A percentile compares a stretch with the other conserved stretches of the same genome.
phyloP scores from a whole-genome alignment of 2,797 vertebrate species.

The Telmatherina bonti region DNA sequence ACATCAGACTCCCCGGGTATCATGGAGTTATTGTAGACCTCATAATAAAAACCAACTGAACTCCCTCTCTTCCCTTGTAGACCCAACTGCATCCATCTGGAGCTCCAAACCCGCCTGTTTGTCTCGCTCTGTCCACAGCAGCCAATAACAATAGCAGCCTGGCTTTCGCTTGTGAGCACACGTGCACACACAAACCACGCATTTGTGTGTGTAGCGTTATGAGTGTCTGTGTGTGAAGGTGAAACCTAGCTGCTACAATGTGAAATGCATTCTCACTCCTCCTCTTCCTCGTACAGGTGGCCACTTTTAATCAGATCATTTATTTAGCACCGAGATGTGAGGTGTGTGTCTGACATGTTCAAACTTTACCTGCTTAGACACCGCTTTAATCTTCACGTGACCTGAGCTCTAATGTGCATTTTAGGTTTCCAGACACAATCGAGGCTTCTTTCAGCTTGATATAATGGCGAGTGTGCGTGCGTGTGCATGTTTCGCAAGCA shows the following conservation, averaged over 20 bases:
- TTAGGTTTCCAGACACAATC: conserved; percentile 1
- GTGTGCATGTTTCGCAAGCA: not conserved
- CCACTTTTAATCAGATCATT: conserved; percentile 25
- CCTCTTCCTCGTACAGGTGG: conserved; percentile 26
- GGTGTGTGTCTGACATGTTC: not conserved
- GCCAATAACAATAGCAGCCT: conserved; percentile 12
- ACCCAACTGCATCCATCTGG: conserved; percentile 26
- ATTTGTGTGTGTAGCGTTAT: not conserved
- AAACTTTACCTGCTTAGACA: not conserved
- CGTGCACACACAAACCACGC: not conserved
- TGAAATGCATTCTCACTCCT: conserved; percentile 14
- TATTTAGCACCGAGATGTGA: conserved; percentile 36
- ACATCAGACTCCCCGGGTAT: not conserved
- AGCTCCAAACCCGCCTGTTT: conserved; percentile 18
- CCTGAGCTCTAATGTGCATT: conserved; percentile 20
- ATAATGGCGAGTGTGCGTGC: not conserved
- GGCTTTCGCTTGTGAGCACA: not conserved
- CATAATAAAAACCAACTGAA: not conserved
- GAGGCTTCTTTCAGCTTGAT: conserved; percentile 4
- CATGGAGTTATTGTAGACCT: not conserved
- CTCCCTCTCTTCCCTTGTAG: not conserved
- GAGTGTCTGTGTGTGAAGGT: conserved; percentile 9
- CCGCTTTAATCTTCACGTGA: conserved; percentile 15
- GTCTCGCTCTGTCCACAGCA: conserved; percentile 19
- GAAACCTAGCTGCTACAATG: conserved; percentile 35